These are phyloP conservation scores for Galendromus occidentalis DNA, from an alignment of 1,140 invertebrate genomes.

Conservation along the genomic window DNA sequence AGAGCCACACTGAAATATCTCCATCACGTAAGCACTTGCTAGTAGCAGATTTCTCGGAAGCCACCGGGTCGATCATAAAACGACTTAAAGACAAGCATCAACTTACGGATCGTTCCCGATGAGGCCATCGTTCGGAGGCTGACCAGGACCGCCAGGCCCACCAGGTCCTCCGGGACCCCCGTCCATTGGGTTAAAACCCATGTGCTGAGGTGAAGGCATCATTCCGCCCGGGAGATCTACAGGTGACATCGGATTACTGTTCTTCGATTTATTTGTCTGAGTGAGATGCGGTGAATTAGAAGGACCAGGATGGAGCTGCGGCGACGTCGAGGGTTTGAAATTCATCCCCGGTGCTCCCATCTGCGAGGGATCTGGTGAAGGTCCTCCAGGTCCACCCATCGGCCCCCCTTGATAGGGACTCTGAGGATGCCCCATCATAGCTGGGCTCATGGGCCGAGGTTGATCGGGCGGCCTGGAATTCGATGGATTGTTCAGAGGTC, in stretches of 20 bases:
- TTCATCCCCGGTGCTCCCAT: not conserved
- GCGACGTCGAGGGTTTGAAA: slow-evolving; percentile 5
- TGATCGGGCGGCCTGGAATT: slow-evolving; percentile 1
- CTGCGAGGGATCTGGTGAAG: not conserved
- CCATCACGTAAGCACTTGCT: no score
- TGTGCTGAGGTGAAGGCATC: slow-evolving; percentile 22
- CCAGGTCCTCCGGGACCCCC: slow-evolving; percentile 18
- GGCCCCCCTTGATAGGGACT: slow-evolving; percentile 1
- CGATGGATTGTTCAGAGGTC: not conserved
- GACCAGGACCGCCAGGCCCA: slow-evolving; percentile 21
- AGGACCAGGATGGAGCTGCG: not conserved
- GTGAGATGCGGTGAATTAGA: slow-evolving; percentile 5
- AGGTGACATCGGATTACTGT: slow-evolving; percentile 4
- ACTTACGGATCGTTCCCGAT: slow-evolving; percentile 9
- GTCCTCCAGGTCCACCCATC: slow-evolving; percentile 3
- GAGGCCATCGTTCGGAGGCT: slow-evolving; percentile 13
- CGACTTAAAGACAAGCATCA: no score
- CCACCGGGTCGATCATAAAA: no score
- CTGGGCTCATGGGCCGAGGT: not conserved
- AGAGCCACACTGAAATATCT: no score
- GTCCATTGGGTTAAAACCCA: slow-evolving; percentile 3
- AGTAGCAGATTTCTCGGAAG: no score
- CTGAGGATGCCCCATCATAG: slow-evolving; percentile 7
- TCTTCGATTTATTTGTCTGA: slow-evolving; percentile 15
- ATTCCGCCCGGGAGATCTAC: slow-evolving; percentile 16